phyloP scores from a whole-genome alignment of 2,888 invertebrate species.

The Gisinianus flammeolus region DNA sequence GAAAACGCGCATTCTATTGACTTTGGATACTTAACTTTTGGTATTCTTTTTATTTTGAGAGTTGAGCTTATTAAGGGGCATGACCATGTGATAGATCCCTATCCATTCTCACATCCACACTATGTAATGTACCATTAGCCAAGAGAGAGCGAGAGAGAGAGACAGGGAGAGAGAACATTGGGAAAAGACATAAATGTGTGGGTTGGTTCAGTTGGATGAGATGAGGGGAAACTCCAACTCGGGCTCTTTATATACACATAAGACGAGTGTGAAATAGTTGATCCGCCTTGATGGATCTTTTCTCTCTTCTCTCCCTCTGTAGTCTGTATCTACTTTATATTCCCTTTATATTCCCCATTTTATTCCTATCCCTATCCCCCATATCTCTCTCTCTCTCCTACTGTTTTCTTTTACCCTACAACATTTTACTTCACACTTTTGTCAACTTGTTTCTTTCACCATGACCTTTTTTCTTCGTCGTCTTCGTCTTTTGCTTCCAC shows the following conservation, averaged over 20 bases:
- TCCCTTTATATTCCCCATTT: not conserved
- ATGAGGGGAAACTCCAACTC: too few species aligned
- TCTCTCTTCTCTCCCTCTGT: conserved; percentile 14
- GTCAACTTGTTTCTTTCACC: conserved; percentile 27
- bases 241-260: too few species aligned
- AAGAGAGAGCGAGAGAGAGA: conserved; percentile 5
- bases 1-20: too few species aligned
- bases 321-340: conserved; percentile 1
- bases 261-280: conserved; percentile 37
- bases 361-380: conserved; percentile 9
- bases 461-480: conserved; percentile 32
- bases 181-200: conserved; percentile 6
- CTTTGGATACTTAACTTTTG: too few species aligned
- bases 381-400: conserved; percentile 16
- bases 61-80: too few species aligned
- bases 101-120: too few species aligned
- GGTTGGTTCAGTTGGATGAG: not conserved
- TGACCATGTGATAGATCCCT: too few species aligned
- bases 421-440: conserved; percentile 34
- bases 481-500: not conserved
- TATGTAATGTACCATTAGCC: not conserved
- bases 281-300: conserved; percentile 44
- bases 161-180: not conserved
- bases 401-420: conserved; percentile 21
- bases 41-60: too few species aligned